phyloP scores from a whole-genome alignment of 1,140 invertebrate species.

The Cephus cinctus region DNA sequence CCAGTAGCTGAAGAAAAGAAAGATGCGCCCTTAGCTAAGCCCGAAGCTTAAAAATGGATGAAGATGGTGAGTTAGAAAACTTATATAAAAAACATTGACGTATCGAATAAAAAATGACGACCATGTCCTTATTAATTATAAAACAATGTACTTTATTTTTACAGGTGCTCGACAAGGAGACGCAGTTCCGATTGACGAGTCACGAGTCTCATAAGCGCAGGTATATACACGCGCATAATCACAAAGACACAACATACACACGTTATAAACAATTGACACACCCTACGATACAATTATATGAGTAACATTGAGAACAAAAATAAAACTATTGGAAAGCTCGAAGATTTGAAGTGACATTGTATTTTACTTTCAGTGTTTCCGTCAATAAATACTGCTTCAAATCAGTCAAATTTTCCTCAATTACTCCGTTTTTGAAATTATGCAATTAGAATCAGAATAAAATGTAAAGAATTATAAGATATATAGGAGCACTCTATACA shows the following conservation, averaged over 20 bases:
- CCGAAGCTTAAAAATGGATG: slow-evolving; percentile 43
- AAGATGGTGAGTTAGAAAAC: slow-evolving; percentile 23
- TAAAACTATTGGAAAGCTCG: slow-evolving; percentile 2
- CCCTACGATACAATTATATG: slow-evolving; percentile 2
- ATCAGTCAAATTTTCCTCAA: too few species aligned
- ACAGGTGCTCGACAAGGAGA: background rate
- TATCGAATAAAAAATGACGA: background rate
- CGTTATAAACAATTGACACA: background rate
- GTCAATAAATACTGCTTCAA: slow-evolving; percentile 5
- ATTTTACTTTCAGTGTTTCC: slow-evolving; percentile 4
- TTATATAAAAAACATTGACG: background rate
- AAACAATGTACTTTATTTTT: background rate
- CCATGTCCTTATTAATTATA: background rate
- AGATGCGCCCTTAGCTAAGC: slow-evolving; percentile 47
- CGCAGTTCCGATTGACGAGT: background rate
- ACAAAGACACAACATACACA: background rate
- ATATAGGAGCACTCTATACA: too few species aligned
- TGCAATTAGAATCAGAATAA: too few species aligned
- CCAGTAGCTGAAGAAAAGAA: slow-evolving; percentile 44
- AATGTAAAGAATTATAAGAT: too few species aligned
- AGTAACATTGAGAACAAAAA: background rate
- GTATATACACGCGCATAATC: too few species aligned
- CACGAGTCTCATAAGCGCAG: background rate
- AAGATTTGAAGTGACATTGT: slow-evolving; percentile 6
- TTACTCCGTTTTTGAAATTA: too few species aligned